A percentile compares a stretch with the other conserved stretches of the same genome.
phyloP scores from a whole-genome alignment of 1,140 invertebrate species.

The Arctopsyche grandis region DNA sequence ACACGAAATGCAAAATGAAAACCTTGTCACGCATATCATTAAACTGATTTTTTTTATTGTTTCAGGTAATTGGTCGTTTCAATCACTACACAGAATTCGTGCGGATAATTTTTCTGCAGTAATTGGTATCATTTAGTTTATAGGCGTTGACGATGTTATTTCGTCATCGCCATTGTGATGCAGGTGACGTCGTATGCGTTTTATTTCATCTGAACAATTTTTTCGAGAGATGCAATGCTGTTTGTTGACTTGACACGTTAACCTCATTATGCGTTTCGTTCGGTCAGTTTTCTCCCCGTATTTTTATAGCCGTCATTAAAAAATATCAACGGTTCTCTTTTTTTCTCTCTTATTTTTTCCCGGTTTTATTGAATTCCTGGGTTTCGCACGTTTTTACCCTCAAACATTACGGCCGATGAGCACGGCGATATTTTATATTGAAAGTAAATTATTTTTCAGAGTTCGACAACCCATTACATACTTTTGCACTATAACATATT shows the following conservation, averaged over 20 bases:
- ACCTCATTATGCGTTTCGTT: too few species aligned
- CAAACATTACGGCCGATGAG: conserved; percentile 28
- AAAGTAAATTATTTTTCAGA: conserved; percentile 29
- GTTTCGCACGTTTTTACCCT: conserved; percentile 27
- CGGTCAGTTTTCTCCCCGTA: too few species aligned
- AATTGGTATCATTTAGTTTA: conserved; percentile 18
- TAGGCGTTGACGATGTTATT: not conserved
- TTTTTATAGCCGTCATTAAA: too few species aligned
- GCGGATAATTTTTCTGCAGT: not conserved
- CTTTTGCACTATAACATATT: too few species aligned
- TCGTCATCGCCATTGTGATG: too few species aligned
- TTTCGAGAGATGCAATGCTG: too few species aligned
- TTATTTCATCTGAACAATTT: too few species aligned
- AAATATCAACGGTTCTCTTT: too few species aligned
- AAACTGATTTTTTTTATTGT: conserved; percentile 8
- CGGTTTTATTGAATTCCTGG: not conserved
- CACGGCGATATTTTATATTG: conserved; percentile 22
- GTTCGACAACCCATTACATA: not conserved
- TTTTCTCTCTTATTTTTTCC: not conserved
- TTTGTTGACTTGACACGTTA: too few species aligned
- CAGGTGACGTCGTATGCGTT: too few species aligned
- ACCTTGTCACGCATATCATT: conserved; percentile 8
- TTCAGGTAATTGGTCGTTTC: conserved; percentile 1
- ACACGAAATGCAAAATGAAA: conserved; percentile 13
- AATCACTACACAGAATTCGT: not conserved